phyloP scores from a whole-genome alignment of 2,797 vertebrate genomes.

The Hypotaenidia philippensis region DNA sequence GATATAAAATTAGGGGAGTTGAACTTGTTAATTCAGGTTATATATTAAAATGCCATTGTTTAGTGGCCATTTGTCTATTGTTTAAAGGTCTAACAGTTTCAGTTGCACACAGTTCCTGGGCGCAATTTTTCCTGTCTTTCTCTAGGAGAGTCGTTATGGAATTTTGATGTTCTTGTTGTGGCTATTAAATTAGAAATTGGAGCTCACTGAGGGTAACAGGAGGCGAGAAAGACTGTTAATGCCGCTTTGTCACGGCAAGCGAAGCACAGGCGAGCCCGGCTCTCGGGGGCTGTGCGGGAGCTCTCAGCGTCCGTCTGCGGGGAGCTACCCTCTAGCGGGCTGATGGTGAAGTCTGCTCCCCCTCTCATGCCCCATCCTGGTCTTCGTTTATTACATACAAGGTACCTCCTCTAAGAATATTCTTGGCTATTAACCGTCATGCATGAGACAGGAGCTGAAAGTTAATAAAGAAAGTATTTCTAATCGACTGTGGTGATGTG shows the following conservation, averaged over 20 bases:
- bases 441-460: conserved; percentile 63
- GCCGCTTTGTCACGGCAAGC: not conserved
- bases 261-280: not conserved
- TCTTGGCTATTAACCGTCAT: conserved; percentile 69
- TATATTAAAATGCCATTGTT: conserved; percentile 40
- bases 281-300: not conserved
- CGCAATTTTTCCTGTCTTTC: not conserved
- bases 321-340: conserved; percentile 78
- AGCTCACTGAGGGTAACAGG: not conserved
- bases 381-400: conserved; percentile 29
- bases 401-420: conserved; percentile 25
- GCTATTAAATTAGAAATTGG: conserved; percentile 40
- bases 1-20: conserved; percentile 11
- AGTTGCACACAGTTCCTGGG: not conserved
- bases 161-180: conserved; percentile 34
- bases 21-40: conserved; percentile 31
- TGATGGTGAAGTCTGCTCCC: conserved; percentile 51
- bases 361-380: not conserved
- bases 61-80: conserved; percentile 50
- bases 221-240: not conserved
- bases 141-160: not conserved
- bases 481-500: conserved; percentile 62
- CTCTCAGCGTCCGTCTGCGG: not conserved
- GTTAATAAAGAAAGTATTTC: conserved; percentile 75
- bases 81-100: conserved; percentile 43